Conservation (phyloP, 1,140 invertebrate genomes). For the Caerostris extrusa region DNA sequence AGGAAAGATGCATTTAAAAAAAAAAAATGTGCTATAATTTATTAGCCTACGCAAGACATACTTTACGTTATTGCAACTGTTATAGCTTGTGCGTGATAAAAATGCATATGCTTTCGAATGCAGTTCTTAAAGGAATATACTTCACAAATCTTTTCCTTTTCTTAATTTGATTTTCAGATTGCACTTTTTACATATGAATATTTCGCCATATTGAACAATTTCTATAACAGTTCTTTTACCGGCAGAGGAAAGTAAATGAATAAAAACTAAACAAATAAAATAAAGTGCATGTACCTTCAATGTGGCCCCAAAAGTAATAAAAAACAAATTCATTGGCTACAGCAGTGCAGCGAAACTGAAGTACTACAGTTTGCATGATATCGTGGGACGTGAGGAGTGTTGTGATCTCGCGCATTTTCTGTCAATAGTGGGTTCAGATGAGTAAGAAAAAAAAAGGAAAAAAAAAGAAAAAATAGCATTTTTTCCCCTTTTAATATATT, state of each 20-base stretch:
- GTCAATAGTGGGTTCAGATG: constrained; percentile 16
- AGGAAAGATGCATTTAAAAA: too few relatives aligned
- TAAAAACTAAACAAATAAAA: background rate
- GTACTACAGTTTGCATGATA: constrained; percentile 35
- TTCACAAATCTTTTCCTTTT: background rate
- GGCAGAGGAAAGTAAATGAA: background rate
- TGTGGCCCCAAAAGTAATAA: constrained; percentile 18
- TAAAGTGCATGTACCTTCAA: background rate
- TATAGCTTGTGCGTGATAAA: constrained; percentile 23
- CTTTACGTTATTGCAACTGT: background rate
- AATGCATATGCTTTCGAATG: constrained; percentile 25
- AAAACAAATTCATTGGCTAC: constrained; percentile 55
- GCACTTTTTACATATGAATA: constrained; percentile 43
- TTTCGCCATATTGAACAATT: constrained; percentile 36
- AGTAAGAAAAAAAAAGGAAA: constrained; percentile 40
- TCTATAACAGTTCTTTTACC: background rate
- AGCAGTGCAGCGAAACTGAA: background rate
- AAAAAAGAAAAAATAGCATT: too few relatives aligned
- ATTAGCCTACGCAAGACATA: background rate
- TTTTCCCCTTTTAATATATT: too few relatives aligned
- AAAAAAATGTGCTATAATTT: constrained; percentile 47
- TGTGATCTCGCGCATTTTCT: constrained; percentile 27
- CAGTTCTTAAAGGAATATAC: background rate
- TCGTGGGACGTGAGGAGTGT: constrained; percentile 35
- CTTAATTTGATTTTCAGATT: constrained; percentile 62